Percentiles rank a stretch among this genome's conserved stretches.
phyloP scores from a whole-genome alignment of 2,797 vertebrate species.

The Cirrhinus mrigala region DNA sequence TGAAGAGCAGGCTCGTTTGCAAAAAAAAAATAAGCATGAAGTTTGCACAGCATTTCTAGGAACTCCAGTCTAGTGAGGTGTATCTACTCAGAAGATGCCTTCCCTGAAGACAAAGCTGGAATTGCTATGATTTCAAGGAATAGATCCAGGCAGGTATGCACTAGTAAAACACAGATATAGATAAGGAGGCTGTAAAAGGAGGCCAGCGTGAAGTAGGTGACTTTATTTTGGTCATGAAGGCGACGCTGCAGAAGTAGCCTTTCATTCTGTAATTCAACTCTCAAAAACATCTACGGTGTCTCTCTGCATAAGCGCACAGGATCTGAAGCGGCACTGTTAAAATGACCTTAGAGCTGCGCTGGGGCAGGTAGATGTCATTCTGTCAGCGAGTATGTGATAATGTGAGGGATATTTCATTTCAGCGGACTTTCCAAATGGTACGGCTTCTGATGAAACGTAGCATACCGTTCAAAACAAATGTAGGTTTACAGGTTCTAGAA shows the following conservation, averaged over 20 bases:
- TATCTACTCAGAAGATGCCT: not conserved
- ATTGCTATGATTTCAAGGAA: constrained; percentile 14
- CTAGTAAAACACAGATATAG: constrained; percentile 4
- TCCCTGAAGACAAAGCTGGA: constrained; percentile 29
- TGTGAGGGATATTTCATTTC: constrained; percentile 16
- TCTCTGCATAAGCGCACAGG: constrained; percentile 17
- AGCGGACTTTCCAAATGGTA: constrained; percentile 41
- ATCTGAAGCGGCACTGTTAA: not conserved
- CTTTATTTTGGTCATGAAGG: not conserved
- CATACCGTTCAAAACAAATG: not conserved
- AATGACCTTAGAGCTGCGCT: constrained; percentile 28
- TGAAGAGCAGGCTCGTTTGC: not conserved
- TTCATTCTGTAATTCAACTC: constrained; percentile 9
- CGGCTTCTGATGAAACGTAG: not conserved
- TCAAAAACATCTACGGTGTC: not conserved
- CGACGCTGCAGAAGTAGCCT: constrained; percentile 16
- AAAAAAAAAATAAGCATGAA: not conserved
- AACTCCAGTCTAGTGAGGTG: not conserved
- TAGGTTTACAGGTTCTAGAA: not conserved
- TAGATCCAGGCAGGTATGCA: constrained; percentile 7
- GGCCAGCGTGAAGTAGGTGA: not conserved
- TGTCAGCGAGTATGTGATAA: not conserved
- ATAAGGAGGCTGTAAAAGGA: not conserved
- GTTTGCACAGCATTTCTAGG: constrained; percentile 4
- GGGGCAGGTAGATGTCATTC: not conserved